A percentile compares a stretch with the other conserved stretches of the same genome.
These are phyloP conservation scores for Dromococcyx pavoninus DNA, from an alignment of 2,797 vertebrate genomes.

Conservation along the genomic window DNA sequence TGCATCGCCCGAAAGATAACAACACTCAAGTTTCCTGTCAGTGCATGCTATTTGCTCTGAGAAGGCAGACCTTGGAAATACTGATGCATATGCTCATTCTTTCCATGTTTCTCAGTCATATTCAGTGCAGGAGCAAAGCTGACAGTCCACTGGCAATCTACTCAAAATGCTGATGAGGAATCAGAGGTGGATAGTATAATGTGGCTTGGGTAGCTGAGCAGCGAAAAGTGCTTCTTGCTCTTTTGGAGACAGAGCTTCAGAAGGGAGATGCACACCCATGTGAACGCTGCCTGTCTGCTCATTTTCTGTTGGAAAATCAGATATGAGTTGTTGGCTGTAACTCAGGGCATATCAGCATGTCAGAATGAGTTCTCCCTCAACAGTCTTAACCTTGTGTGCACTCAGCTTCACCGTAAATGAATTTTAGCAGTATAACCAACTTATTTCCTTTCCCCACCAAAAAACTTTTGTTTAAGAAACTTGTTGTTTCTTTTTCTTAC, in stretches of 20 bases:
- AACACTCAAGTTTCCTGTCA: neutral
- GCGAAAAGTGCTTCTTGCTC: neutral
- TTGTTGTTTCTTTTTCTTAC: neutral
- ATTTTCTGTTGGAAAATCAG: neutral
- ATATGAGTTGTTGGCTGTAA: neutral
- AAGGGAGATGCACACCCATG: neutral
- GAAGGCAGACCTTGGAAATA: neutral
- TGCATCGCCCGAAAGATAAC: neutral
- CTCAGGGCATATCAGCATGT: neutral
- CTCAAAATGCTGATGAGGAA: neutral
- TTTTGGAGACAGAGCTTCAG: neutral
- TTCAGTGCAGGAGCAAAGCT: neutral
- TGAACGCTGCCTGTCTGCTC: neutral
- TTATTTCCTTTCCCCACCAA: neutral
- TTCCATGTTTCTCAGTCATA: neutral
- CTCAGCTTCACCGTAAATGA: neutral
- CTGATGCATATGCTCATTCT: neutral
- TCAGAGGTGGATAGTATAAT: neutral
- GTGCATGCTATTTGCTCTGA: neutral
- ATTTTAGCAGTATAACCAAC: neutral
- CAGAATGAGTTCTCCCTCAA: neutral
- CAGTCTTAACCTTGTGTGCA: neutral
- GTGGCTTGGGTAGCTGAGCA: neutral
- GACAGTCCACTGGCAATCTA: neutral
- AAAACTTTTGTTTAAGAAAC: neutral